Evolutionary conservation across 2,797 vertebrate species (phyloP), one percentile per base, ranked within the genome.

Genomic region (Poecilia wingei): DNA sequence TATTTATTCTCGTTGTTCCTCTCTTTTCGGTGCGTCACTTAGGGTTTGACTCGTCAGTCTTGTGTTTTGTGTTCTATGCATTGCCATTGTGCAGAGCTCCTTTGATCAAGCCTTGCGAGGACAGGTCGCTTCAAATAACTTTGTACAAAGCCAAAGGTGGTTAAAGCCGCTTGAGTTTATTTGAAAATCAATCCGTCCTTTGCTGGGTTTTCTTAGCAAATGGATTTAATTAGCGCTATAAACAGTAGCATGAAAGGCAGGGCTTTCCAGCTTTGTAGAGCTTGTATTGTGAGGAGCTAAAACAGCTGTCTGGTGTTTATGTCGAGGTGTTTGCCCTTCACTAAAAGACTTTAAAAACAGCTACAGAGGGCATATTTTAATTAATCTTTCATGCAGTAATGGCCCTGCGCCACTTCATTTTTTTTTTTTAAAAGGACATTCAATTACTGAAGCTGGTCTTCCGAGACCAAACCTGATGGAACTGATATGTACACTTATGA

Each of bases 371-470:
- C 51, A 79, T 57, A 75, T 91, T 84, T 84, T 49, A 84, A 83
- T 49, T 45, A 36, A 57, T 78, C 69, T 64, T 45, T 82, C 79
- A 89, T 83, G 76, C 92, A 83, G 72, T 33, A 57, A 76, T 79
- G 77, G 53, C 71, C 59, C 47, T 45, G 72, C 68, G 77, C 86
- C 84, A 64, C 77, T 49, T 41, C 41, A 8, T 41, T 41, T 41
- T 41, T 41, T 41, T 51, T 64, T 51, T 72, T 73, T 84, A 80
- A 94, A 87, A 81, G 84, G 79, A 82, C 68, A 72, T 88, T 64
- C 93, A 85, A 93, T 94, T 94, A 95, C 86, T 76, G 79, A 88
- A 90, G 94, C 89, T 92, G 90, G 82, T 85, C 83, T 81, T 75
- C 81, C 83, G 84, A 89, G 88, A 89, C 84, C 79, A 76, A 81